Evolutionary conservation across 2,113 vertebrate species (phyloP).

Genomic region (Pterocles orientalis): DNA sequence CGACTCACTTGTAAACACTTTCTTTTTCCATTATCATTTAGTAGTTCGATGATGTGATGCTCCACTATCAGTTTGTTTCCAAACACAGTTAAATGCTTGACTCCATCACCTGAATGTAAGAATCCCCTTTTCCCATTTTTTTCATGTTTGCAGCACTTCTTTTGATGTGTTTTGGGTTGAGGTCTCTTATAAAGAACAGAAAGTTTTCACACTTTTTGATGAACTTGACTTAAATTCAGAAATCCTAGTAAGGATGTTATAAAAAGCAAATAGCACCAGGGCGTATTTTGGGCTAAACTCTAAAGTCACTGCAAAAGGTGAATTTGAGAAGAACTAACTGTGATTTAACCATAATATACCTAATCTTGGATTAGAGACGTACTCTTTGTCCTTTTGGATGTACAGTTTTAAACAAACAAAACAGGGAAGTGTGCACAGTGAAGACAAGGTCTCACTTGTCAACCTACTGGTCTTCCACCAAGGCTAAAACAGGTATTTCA

Average conservation of each 20-base stretch:
- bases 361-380: background rate
- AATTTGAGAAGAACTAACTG: background rate
- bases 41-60: background rate
- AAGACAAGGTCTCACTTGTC: background rate
- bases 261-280: background rate
- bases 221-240: background rate
- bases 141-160: background rate
- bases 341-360: background rate
- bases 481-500: background rate
- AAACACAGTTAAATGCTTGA: background rate
- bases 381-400: background rate
- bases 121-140: background rate
- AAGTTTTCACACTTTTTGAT: background rate
- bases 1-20: slow-evolving; percentile 22
- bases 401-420: background rate
- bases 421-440: background rate
- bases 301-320: background rate
- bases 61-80: background rate
- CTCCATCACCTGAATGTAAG: background rate
- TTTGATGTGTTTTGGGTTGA: background rate
- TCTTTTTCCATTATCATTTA: background rate
- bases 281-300: background rate
- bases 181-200: background rate
- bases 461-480: background rate
- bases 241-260: background rate